These are phyloP conservation scores for Scelioninae gen. 2 DNA, from an alignment of 2,888 invertebrate genomes.

Conservation along the genomic window DNA sequence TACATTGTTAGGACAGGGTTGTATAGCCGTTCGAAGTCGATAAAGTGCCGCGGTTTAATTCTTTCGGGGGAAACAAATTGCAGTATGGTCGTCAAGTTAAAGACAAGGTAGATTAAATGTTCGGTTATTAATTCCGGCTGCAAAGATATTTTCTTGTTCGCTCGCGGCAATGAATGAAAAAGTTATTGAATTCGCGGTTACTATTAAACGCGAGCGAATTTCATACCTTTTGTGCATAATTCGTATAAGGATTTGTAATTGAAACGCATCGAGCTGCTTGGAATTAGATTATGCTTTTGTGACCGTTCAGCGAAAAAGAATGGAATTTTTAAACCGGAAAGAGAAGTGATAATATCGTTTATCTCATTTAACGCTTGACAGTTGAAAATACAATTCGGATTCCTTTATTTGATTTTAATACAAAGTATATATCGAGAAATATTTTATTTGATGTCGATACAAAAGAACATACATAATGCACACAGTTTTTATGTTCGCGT, in stretches of 20 bases:
- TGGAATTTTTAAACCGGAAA: neutral
- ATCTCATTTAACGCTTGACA: conserved; percentile 3
- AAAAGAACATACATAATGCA: too few relatives aligned
- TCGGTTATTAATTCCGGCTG: conserved; percentile 32
- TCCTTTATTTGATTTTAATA: conserved; percentile 12
- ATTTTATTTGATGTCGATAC: too few relatives aligned
- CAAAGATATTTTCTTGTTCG: conserved; percentile 25
- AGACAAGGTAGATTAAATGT: conserved; percentile 33
- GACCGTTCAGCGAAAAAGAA: conserved; percentile 1
- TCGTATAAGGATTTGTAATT: conserved; percentile 31
- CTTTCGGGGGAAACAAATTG: conserved; percentile 3
- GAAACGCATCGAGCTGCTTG: conserved; percentile 10
- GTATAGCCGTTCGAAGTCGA: neutral
- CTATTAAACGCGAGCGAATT: conserved; percentile 10
- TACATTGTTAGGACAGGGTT: conserved; percentile 1
- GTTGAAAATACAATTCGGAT: conserved; percentile 3
- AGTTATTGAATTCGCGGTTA: conserved; percentile 28
- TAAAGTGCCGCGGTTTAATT: conserved; percentile 7
- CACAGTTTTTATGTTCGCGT: too few relatives aligned
- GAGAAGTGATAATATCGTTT: conserved; percentile 19
- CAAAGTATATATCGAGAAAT: too few relatives aligned
- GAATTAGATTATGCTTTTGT: conserved; percentile 32
- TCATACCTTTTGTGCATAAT: conserved; percentile 33
- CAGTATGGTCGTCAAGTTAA: conserved; percentile 21
- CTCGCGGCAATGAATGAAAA: conserved; percentile 35